These are phyloP conservation scores for Harlomillsia oculata DNA, from an alignment of 1,140 invertebrate species.

Conservation along the genomic window DNA sequence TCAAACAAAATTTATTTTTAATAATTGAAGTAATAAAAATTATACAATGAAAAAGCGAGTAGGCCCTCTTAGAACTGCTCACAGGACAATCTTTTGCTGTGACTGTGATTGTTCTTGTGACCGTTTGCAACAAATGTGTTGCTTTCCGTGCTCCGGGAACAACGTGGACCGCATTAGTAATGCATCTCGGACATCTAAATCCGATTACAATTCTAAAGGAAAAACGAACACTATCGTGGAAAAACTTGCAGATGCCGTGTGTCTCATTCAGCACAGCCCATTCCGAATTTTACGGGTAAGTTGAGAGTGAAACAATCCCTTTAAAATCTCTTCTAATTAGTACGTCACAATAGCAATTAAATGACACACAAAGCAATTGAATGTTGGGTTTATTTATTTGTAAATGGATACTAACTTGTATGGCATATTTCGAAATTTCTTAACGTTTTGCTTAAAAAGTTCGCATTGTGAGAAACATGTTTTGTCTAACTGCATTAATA, in stretches of 20 bases:
- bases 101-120: too few relatives aligned
- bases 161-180: slow-evolving; percentile 14
- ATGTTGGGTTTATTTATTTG: background rate
- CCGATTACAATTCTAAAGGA: background rate
- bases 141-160: slow-evolving; percentile 10
- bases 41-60: slow-evolving; percentile 22
- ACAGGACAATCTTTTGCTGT: slow-evolving; percentile 9
- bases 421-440: background rate
- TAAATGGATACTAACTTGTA: background rate
- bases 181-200: slow-evolving; percentile 9
- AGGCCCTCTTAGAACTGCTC: background rate
- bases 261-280: slow-evolving; percentile 54
- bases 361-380: too few relatives aligned
- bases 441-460: too few relatives aligned
- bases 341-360: background rate
- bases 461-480: background rate
- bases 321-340: slow-evolving; percentile 11
- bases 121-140: slow-evolving; percentile 1
- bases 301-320: background rate
- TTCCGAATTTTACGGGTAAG: slow-evolving; percentile 56
- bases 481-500: too few relatives aligned
- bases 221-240: slow-evolving; percentile 32
- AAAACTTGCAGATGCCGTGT: slow-evolving; percentile 44
- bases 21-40: too few relatives aligned
- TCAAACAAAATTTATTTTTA: too few relatives aligned